These are phyloP conservation scores for Edolisoma coerulescens DNA, from an alignment of 2,113 vertebrate species.

Conservation along the genomic window DNA sequence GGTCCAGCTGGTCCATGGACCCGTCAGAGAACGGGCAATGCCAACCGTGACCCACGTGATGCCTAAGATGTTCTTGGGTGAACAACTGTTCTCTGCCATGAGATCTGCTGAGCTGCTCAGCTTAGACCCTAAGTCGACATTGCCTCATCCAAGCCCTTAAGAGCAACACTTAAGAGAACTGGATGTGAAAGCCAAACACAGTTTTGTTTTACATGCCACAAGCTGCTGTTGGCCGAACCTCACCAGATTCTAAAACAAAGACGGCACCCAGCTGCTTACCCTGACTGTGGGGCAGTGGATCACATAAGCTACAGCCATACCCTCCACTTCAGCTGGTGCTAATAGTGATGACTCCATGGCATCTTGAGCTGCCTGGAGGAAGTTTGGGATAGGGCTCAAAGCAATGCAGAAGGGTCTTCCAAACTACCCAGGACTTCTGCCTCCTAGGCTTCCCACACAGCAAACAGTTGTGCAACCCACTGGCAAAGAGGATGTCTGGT, in stretches of 20 bases:
- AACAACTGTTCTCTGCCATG: not conserved
- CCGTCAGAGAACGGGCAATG: not conserved
- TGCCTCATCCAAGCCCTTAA: not conserved
- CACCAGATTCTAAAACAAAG: not conserved
- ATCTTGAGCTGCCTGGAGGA: not conserved
- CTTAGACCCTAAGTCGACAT: not conserved
- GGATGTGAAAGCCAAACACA: not conserved
- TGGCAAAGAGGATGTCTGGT: not conserved
- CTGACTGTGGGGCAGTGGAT: not conserved
- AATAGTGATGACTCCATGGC: not conserved
- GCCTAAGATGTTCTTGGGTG: not conserved
- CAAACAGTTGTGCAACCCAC: not conserved
- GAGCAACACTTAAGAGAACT: not conserved
- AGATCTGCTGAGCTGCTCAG: not conserved
- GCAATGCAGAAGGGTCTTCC: not conserved
- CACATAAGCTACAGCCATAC: not conserved
- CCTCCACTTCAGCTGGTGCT: not conserved
- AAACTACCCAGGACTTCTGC: not conserved
- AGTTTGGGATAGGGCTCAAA: not conserved
- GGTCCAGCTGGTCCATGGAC: not conserved
- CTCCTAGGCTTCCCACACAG: not conserved
- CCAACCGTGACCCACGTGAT: accelerated
- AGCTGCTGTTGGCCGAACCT: not conserved
- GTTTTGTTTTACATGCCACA: not conserved
- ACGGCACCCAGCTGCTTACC: not conserved